Evolutionary conservation across 2,113 vertebrate species (phyloP), one percentile per base, ranked within the genome.

Genomic region (Lanius collurio): DNA sequence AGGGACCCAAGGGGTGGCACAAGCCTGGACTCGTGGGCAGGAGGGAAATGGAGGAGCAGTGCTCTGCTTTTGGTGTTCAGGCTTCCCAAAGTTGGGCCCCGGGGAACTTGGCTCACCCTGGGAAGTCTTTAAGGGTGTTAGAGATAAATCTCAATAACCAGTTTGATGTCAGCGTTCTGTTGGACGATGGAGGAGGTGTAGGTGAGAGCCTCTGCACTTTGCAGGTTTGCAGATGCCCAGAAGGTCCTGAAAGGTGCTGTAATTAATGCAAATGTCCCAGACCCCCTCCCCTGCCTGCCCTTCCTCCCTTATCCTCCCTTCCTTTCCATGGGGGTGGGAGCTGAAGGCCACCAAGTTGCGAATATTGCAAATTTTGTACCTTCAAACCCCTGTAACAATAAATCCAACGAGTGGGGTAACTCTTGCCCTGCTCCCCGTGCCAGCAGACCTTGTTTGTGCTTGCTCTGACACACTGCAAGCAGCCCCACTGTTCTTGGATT

Each of bases 61-160:
- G 33, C 17, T n/a, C 47, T 47, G n/a, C 9, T 7, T 56, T 49
- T 2, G 65, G 4, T 7, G 3, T 9, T 63, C 4, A 3, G 35
- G 13, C 6, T 59, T 10, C 56, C 18, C 47, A 22, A 16, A 15
- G 3, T 6, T 23, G 35, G 18, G 47, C 47, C 19, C 1, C 7
- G 7, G 41, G 24, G 26, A 37, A 6, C 31, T 42, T 5, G 2
- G 28, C 35, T 57, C 3, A 0, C 39, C 37, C 37, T 3, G 49
- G 50, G 81, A 5, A 15, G 6, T 4, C 0, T 0, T 5, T 10
- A 30, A 41, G 55, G 55, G 3, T 19, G 73, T 16, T 1, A 2
- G 39, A 53, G 2, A 0, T 9, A 0, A 4, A 4, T 5, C 8
- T 7, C 1, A 13, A 13, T 5, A 3, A 55, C 8, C 0, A 11